Base-by-base conservation (phyloP, 2,888 invertebrate species). In the Drosophila fulvimacula region DNA sequence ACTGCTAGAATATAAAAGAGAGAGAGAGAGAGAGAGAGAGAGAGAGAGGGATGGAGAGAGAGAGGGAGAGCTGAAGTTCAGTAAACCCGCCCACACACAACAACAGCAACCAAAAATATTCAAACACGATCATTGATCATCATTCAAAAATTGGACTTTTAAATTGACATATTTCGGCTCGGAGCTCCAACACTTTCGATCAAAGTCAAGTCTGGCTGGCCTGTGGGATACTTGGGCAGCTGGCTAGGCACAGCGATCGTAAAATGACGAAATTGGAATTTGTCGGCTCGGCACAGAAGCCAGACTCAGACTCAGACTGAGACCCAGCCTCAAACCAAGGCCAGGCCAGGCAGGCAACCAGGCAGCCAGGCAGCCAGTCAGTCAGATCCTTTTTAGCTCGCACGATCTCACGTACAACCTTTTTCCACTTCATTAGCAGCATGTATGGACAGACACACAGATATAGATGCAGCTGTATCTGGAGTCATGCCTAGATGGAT, bases 341-440 rank as follows among this genome's bases (percentile, higher is more conserved):
- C 55, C n/a, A n/a, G n/a, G n/a, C 38, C 15, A 30, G 17, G n/a
- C 17, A 19, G 19, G 42, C 24, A 27, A 27, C 10, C 55, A 41
- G 38, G 21, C 60, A 55, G 63, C 30, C 60, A 57, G 36, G 17
- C 55, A 39, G 38, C 13, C 60, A 51, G 64, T 36, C 60, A 71
- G 49, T 41, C 32, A 44, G 52, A 69, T 79, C 79, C 77, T 78
- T 65, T 65, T 59, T 34, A 44, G 66, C 62, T 64, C 48, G 60
- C 63, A 69, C 64, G 53, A 68, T 48, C 84, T 48, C 84, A 69
- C 68, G 68, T 73, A 56, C 41, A 67, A 72, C 71, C 71, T 72
- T 64, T 64, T 75, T 74, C 62, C 75, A 77, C 71, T 82, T 86
- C 86, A 82, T 86, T 81, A 86, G 71, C 58, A 57, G 42, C 30